Evolutionary conservation across 2,113 vertebrate species (phyloP).

Genomic region (Sinocyclocheilus maitianheensis): DNA sequence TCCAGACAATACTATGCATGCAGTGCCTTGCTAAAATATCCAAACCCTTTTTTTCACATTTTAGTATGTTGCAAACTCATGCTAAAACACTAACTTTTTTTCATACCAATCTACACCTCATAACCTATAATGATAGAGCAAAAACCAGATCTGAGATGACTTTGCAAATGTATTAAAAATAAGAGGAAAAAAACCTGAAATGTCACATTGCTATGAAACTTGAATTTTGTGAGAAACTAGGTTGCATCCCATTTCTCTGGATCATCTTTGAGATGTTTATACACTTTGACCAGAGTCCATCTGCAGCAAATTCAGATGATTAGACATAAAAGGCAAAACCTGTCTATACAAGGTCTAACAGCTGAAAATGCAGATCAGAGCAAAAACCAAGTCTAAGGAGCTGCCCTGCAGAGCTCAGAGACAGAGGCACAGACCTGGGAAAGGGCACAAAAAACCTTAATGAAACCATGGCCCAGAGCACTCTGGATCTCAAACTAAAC

Average conservation of each 20-base stretch:
- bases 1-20: neutral
- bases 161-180: too few relatives aligned
- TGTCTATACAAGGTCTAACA: neutral
- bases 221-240: neutral
- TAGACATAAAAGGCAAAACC: neutral
- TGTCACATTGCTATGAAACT: too few relatives aligned
- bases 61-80: neutral
- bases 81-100: too few relatives aligned
- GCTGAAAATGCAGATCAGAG: neutral
- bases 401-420: neutral
- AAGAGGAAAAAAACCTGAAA: too few relatives aligned
- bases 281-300: neutral
- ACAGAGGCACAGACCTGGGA: neutral
- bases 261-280: neutral
- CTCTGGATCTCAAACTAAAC: neutral
- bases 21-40: neutral
- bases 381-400: neutral
- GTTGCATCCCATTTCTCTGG: neutral
- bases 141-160: neutral
- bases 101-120: neutral
- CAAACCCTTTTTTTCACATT: neutral
- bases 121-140: neutral
- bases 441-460: neutral
- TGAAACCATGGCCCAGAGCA: neutral
- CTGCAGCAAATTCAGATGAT: neutral